phyloP scores from a whole-genome alignment of 2,888 invertebrate genomes.

The Seira musarum region DNA sequence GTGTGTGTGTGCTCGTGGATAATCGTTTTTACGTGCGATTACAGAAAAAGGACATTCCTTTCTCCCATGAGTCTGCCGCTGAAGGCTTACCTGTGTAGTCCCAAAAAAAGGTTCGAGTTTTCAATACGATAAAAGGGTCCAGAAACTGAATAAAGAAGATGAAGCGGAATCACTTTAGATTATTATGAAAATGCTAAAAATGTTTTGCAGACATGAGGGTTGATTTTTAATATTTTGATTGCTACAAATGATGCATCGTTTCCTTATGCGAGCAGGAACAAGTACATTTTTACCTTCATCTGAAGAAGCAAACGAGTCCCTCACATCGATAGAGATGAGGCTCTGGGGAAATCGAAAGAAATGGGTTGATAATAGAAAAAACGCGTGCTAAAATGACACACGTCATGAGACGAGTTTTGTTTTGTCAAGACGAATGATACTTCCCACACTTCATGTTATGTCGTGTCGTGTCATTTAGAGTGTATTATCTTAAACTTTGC shows the following conservation, averaged over 20 bases:
- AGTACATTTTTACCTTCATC: neutral
- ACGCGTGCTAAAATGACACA: slow-evolving; percentile 65
- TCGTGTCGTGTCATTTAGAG: too few species aligned
- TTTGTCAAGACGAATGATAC: slow-evolving; percentile 44
- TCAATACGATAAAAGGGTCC: neutral
- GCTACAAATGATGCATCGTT: neutral
- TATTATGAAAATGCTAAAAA: too few species aligned
- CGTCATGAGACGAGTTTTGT: slow-evolving; percentile 25
- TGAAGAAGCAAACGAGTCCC: neutral
- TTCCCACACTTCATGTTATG: slow-evolving; percentile 45
- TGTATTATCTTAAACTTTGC: too few species aligned
- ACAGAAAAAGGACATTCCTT: slow-evolving; percentile 1
- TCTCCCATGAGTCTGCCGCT: neutral
- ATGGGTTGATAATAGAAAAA: slow-evolving; percentile 62
- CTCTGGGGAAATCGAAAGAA: slow-evolving; percentile 65
- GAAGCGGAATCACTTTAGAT: too few species aligned
- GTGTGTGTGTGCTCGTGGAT: neutral
- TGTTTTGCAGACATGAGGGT: too few species aligned
- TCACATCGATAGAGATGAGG: slow-evolving; percentile 52
- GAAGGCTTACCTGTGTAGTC: neutral
- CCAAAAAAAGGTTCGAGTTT: neutral
- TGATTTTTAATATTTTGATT: slow-evolving; percentile 14
- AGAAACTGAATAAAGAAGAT: too few species aligned
- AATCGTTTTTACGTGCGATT: neutral
- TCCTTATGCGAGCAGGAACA: neutral